A percentile compares a stretch with the other conserved stretches of the same genome.
phyloP scores from a whole-genome alignment of 2,888 invertebrate species.

The Eupithecia subumbrata region DNA sequence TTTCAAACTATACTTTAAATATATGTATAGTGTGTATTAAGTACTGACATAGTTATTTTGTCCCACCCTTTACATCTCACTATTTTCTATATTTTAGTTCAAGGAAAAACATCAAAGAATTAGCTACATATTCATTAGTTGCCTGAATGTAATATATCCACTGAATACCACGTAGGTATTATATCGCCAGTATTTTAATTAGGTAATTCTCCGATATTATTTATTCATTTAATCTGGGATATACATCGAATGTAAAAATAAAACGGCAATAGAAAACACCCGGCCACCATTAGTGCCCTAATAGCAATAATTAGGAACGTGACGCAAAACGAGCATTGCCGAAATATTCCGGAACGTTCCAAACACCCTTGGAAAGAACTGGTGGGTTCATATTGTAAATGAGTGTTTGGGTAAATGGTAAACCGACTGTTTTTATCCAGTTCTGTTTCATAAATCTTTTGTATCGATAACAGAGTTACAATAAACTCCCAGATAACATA shows the following conservation, averaged over 20 bases:
- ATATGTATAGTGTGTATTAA: too few relatives aligned
- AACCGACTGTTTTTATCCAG: background rate
- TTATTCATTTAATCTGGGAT: conserved; percentile 29
- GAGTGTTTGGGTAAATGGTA: background rate
- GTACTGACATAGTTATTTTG: background rate
- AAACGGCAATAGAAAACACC: conserved; percentile 43
- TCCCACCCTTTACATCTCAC: background rate
- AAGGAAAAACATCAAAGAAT: background rate
- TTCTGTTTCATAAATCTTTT: too few relatives aligned
- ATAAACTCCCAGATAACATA: too few relatives aligned
- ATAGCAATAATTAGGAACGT: conserved; percentile 46
- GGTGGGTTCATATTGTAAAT: conserved; percentile 5
- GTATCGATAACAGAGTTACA: too few relatives aligned
- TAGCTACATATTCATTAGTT: background rate
- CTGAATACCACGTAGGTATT: background rate
- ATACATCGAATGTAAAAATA: conserved; percentile 34
- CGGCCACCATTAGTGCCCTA: conserved; percentile 42
- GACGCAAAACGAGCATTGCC: conserved; percentile 27
- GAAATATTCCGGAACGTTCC: conserved; percentile 19
- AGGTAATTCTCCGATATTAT: conserved; percentile 19
- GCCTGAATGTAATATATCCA: background rate
- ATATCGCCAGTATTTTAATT: background rate
- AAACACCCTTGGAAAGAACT: conserved; percentile 4
- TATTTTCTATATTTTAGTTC: background rate
- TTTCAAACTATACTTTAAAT: too few relatives aligned